Evolutionary conservation across 2,113 vertebrate species (phyloP), one percentile per base, ranked within the genome.

Genomic region (Rhinolophus sinicus): DNA sequence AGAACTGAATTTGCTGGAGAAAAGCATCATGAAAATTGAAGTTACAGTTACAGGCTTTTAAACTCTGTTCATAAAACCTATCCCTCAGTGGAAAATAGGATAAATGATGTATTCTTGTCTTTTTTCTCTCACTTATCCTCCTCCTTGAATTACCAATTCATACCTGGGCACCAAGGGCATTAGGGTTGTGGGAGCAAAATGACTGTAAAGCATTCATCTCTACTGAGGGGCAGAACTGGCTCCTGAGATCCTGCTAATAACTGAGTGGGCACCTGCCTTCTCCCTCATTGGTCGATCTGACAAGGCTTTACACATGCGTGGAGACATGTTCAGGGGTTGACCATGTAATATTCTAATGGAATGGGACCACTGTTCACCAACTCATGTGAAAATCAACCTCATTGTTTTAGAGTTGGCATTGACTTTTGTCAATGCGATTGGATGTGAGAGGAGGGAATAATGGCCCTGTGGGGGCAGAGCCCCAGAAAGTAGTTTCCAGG

Each of bases 141-240:
- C 75, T 33, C 12, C 50, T 91, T 88, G 40, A 62, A 65, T 75
- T 84, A 92, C 75, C 73, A 35, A 38, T 50, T 77, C 65, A 84
- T 64, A 44, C 52, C 47, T 83, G 44, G 69, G 33, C 5, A 80
- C 35, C 56, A 52, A 97, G 82, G 35, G 77, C 18, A 80, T 50
- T 78, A 72, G 40, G 19, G 28, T 52, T 65, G 21, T 56, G 81
- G 77, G 58, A 91, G 44, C 77, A 88, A 95, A 64, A 88, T 88
- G 50, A 91, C 30, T 91, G 60, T 92, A 88, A 96, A 90, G 86
- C 88, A 96, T 78, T 96, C 77, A 96, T 67, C 28, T 93, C 60
- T 62, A 75, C 24, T 1, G 47, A 94, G 64, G 60, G 77, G 94
- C 24, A 44, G 60, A 75, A 73, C 91, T 94, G 93, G 82, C 93